A percentile compares a stretch with the other conserved stretches of the same genome.
Conservation (phyloP, 2,797 vertebrate species). For the Spinibarbus caldwelli region DNA sequence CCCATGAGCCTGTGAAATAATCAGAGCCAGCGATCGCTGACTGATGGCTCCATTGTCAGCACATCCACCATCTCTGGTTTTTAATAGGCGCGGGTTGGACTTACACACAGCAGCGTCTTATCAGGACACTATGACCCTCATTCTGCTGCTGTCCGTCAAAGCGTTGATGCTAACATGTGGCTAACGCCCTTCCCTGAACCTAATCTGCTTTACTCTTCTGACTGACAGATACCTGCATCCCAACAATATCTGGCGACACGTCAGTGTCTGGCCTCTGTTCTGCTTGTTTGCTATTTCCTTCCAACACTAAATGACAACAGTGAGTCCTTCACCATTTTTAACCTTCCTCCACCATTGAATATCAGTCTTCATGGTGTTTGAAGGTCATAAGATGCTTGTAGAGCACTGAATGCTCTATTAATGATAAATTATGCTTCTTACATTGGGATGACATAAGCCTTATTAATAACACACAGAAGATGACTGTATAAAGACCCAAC, state of each 20-base stretch:
- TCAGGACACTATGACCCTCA: conserved; percentile 32
- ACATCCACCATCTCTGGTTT: conserved; percentile 2
- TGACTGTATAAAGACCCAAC: conserved; percentile 33
- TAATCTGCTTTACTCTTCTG: conserved; percentile 31
- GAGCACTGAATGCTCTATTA: conserved; percentile 27
- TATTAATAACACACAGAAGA: conserved; percentile 16
- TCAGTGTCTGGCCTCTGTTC: not conserved
- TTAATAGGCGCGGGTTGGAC: not conserved
- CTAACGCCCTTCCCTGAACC: conserved; percentile 28
- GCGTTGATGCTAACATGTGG: conserved; percentile 20
- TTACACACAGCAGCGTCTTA: conserved; percentile 12
- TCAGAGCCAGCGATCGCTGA: conserved; percentile 37
- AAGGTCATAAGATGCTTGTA: conserved; percentile 44
- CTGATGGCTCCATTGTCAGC: conserved; percentile 33
- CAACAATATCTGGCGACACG: conserved; percentile 4
- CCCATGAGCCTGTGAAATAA: conserved; percentile 10
- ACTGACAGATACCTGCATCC: conserved; percentile 21
- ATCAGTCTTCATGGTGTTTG: not conserved
- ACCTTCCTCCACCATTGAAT: not conserved
- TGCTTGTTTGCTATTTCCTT: conserved; percentile 13
- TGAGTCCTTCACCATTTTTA: not conserved
- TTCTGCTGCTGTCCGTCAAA: conserved; percentile 30
- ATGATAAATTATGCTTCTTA: conserved; percentile 22
- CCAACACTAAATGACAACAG: not conserved
- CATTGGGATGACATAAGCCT: conserved; percentile 3